These are phyloP conservation scores for Semnornis frantzii DNA, from an alignment of 2,113 vertebrate species.

Conservation along the genomic window DNA sequence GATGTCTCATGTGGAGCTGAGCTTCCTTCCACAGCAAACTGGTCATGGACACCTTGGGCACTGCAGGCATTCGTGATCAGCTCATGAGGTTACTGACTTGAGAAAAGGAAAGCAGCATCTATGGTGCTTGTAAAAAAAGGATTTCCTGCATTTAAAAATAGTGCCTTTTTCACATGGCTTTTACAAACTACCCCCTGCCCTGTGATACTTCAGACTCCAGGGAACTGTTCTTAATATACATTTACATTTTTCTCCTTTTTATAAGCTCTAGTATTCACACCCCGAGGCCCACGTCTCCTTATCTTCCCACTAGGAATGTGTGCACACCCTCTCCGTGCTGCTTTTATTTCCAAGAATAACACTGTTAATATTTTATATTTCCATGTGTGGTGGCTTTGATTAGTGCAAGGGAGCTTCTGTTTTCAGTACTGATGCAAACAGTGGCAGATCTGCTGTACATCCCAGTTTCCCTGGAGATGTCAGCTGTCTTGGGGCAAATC, in stretches of 20 bases:
- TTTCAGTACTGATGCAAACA: background rate
- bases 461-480: background rate
- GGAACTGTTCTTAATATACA: background rate
- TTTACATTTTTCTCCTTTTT: background rate
- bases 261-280: background rate
- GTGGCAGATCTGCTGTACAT: background rate
- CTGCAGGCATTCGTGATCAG: background rate
- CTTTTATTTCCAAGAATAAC: constrained; percentile 5
- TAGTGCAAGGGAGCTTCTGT: background rate
- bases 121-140: background rate
- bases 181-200: background rate
- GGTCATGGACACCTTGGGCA: accelerated
- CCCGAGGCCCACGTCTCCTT: background rate
- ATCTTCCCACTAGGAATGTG: background rate
- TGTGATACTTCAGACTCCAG: background rate
- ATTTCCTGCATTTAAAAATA: background rate
- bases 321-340: background rate
- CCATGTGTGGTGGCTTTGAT: background rate
- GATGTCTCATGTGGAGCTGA: background rate
- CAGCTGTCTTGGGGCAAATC: background rate
- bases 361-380: background rate
- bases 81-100: background rate
- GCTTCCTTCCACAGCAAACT: background rate
- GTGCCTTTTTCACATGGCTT: background rate
- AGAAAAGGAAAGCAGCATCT: accelerated